These are phyloP conservation scores for Charaxes varanes DNA, from an alignment of 1,140 invertebrate species.

Conservation along the genomic window DNA sequence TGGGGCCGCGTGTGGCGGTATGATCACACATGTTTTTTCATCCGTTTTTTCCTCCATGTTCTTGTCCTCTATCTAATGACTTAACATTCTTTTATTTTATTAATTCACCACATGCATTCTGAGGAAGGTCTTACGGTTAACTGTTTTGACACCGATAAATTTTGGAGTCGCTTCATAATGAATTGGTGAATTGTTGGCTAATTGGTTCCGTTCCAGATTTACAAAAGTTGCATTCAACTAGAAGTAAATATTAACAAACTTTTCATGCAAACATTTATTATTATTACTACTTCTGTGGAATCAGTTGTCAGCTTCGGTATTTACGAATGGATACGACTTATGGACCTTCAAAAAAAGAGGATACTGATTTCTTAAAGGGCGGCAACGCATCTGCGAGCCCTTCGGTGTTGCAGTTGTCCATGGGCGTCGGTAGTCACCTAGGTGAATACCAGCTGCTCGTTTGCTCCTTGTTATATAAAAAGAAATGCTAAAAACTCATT, in stretches of 20 bases:
- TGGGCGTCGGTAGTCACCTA: no score
- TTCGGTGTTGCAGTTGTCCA: no score
- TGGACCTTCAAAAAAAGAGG: no score
- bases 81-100: conserved; percentile 63
- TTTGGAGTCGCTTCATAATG: conserved; percentile 16
- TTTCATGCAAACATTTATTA: no score
- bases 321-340: no score
- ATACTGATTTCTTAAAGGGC: no score
- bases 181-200: conserved; percentile 9
- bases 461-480: no score
- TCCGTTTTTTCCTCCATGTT: conserved; percentile 40
- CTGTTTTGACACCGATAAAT: conserved; percentile 32
- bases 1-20: conserved; percentile 33
- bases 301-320: no score
- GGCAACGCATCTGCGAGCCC: no score
- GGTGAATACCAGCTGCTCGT: no score
- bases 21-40: conserved; percentile 53
- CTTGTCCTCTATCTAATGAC: conserved; percentile 59
- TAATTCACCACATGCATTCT: conserved; percentile 42
- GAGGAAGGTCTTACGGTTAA: conserved; percentile 21
- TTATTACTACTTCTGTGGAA: no score
- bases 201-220: conserved; percentile 6
- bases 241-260: neutral
- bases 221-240: conserved; percentile 3
- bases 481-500: no score